phyloP scores from a whole-genome alignment of 2,888 invertebrate genomes.

The Euproctis similis region DNA sequence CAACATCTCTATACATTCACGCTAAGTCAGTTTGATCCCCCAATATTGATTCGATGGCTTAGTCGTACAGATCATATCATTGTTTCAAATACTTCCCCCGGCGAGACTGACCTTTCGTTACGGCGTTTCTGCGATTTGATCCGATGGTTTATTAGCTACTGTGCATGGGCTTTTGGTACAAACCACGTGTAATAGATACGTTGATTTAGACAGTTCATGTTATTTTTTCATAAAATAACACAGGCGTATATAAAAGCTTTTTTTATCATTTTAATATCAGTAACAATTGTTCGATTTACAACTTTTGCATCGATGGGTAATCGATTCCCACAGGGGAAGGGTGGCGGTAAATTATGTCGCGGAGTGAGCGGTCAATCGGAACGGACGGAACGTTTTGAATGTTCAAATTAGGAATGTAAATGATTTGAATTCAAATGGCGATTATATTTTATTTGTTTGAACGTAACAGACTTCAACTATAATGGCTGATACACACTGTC shows the following conservation, averaged over 20 bases:
- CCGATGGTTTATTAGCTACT: conserved; percentile 25
- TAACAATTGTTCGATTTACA: conserved; percentile 41
- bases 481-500: too few relatives aligned
- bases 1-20: conserved; percentile 29
- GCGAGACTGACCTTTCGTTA: conserved; percentile 21
- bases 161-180: conserved; percentile 5
- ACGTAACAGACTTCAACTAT: too few relatives aligned
- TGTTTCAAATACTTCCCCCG: conserved; percentile 56
- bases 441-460: not conserved
- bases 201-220: conserved; percentile 5
- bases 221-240: not conserved
- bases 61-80: conserved; percentile 53
- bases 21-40: conserved; percentile 50
- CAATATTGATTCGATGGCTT: conserved; percentile 65
- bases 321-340: conserved; percentile 50
- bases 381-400: conserved; percentile 14
- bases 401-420: conserved; percentile 17
- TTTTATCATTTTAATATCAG: conserved; percentile 12
- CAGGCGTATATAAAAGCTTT: too few relatives aligned
- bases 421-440: conserved; percentile 6
- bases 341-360: conserved; percentile 21
- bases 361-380: conserved; percentile 14
- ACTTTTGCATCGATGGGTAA: conserved; percentile 32
- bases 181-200: conserved; percentile 9
- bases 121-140: conserved; percentile 29